Conservation (phyloP, 2,113 vertebrate genomes). For the Tetraodon nigroviridis region DNA sequence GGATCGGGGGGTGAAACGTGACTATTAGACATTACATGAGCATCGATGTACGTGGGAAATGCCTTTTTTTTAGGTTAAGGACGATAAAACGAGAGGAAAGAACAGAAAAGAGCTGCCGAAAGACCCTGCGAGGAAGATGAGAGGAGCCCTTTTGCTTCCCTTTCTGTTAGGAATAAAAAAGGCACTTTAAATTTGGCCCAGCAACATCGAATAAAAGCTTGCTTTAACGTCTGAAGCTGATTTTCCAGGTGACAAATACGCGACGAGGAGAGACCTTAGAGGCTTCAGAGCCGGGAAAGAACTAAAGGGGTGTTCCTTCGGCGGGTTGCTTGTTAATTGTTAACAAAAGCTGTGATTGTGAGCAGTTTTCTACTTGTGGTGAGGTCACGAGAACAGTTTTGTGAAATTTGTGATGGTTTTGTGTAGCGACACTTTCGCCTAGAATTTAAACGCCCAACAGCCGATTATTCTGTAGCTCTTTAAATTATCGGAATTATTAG, state of each 20-base stretch:
- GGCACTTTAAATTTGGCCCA: neutral
- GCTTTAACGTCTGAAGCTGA: neutral
- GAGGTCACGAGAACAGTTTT: conserved; percentile 35
- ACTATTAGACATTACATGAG: neutral
- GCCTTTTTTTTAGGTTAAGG: neutral
- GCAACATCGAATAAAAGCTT: neutral
- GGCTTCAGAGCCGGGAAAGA: neutral
- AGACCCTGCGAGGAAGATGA: conserved; percentile 36
- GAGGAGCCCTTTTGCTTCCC: conserved; percentile 49
- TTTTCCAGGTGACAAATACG: too few species aligned
- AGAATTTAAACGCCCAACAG: neutral
- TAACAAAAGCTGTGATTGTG: conserved; percentile 42
- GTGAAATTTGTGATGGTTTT: neutral
- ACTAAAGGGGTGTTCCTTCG: conserved; percentile 1
- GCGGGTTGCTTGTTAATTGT: conserved; percentile 11
- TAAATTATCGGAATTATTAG: neutral
- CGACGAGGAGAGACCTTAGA: too few species aligned
- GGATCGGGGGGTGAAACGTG: neutral
- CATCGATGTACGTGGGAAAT: too few species aligned
- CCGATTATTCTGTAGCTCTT: neutral
- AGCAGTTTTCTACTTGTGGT: conserved; percentile 24
- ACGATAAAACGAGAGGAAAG: conserved; percentile 22
- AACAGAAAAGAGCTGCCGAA: conserved; percentile 59
- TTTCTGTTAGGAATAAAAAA: conserved; percentile 42
- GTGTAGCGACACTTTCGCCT: conserved; percentile 16